phyloP scores from a whole-genome alignment of 2,888 invertebrate species.

The Zele albiditarsus region DNA sequence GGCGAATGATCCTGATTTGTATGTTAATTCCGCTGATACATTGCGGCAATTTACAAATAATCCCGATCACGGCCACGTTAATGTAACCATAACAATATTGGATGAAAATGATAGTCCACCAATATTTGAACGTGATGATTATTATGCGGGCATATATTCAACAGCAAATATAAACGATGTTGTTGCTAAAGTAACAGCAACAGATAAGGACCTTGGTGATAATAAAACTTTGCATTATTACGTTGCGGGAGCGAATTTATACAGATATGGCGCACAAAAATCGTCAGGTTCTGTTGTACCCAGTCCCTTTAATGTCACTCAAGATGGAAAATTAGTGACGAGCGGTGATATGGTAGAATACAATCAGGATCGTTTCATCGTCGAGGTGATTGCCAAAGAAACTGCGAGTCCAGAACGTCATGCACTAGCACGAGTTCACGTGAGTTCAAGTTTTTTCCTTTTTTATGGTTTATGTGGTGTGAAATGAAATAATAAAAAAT shows the following conservation, averaged over 20 bases:
- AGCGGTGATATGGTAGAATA: slow-evolving; percentile 91
- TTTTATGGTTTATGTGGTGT: too few species aligned
- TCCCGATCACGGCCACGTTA: slow-evolving; percentile 81
- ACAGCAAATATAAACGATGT: slow-evolving; percentile 85
- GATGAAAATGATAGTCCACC: slow-evolving; percentile 93
- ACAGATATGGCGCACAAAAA: slow-evolving; percentile 83
- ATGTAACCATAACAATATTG: slow-evolving; percentile 81
- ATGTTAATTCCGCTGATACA: slow-evolving; percentile 73
- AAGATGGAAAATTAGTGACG: slow-evolving; percentile 82
- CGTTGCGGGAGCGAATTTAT: slow-evolving; percentile 87
- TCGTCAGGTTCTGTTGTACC: slow-evolving; percentile 91
- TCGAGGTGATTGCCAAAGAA: slow-evolving; percentile 89
- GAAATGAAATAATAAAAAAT: too few species aligned
- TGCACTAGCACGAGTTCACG: slow-evolving; percentile 85
- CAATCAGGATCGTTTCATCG: slow-evolving; percentile 89
- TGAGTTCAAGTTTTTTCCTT: slow-evolving; percentile 72
- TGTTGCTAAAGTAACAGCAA: slow-evolving; percentile 83
- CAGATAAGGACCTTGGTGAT: slow-evolving; percentile 87
- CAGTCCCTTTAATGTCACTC: slow-evolving; percentile 87
- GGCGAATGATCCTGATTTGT: slow-evolving; percentile 87
- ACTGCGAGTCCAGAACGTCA: slow-evolving; percentile 85
- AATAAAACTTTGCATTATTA: slow-evolving; percentile 89
- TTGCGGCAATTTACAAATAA: slow-evolving; percentile 49
- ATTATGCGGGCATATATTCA: slow-evolving; percentile 84
- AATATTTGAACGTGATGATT: slow-evolving; percentile 78